Conservation (phyloP, 2,888 invertebrate species). For the Acrobeloides nanus region DNA sequence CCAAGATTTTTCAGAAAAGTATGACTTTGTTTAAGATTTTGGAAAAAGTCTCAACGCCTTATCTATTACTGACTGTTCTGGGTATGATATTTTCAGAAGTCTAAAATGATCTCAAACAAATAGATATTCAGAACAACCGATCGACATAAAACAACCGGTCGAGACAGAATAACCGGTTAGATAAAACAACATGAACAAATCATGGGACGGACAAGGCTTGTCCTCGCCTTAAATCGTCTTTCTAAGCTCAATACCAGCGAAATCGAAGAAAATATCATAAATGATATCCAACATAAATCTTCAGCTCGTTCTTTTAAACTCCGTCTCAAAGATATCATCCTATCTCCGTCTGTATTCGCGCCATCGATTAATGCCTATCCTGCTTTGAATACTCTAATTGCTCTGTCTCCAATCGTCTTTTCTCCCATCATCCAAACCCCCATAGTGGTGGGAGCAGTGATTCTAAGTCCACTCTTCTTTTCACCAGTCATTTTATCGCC, state of each 20-base stretch:
- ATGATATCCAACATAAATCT: slow-evolving; percentile 22
- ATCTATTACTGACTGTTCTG: no score
- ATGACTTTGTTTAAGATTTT: no score
- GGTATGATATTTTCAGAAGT: no score
- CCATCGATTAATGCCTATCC: slow-evolving; percentile 30
- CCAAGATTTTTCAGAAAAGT: no score
- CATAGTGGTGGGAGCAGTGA: slow-evolving; percentile 16
- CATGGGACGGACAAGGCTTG: no score
- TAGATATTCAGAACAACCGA: no score
- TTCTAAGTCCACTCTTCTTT: slow-evolving; percentile 17
- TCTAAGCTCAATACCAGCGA: slow-evolving; percentile 9
- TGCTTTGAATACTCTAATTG: slow-evolving; percentile 21
- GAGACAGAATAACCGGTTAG: no score
- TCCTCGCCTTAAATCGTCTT: slow-evolving; percentile 21
- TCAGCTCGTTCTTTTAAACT: slow-evolving; percentile 23
- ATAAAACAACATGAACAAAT: no score
- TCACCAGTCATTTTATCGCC: slow-evolving; percentile 11
- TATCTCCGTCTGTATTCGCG: slow-evolving; percentile 30
- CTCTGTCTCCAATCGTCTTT: slow-evolving; percentile 24
- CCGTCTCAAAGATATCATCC: slow-evolving; percentile 26
- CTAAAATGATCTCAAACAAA: no score
- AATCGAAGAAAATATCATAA: slow-evolving; percentile 23
- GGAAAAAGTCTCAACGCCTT: no score
- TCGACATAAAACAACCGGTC: no score
- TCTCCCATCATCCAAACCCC: slow-evolving; percentile 21